A percentile compares a stretch with the other conserved stretches of the same genome.
These are phyloP conservation scores for Ornithoptera priamus DNA, from an alignment of 2,888 invertebrate species.

Conservation along the genomic window DNA sequence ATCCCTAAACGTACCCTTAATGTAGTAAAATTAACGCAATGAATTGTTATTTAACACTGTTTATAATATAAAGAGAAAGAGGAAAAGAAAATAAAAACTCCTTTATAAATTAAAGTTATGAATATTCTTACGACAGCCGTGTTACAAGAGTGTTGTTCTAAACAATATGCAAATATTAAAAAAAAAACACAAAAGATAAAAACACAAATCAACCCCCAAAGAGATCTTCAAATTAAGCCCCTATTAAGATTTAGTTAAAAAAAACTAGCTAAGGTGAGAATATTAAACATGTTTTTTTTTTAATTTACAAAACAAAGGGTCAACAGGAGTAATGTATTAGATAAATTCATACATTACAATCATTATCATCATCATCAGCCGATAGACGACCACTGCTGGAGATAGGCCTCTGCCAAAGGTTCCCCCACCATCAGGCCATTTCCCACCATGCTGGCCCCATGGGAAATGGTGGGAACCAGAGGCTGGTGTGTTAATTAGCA, in stretches of 20 bases:
- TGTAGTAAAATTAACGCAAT: neutral
- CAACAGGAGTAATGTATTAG: slow-evolving; percentile 45
- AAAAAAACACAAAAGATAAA: slow-evolving; percentile 49
- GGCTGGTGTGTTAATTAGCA: too few relatives aligned
- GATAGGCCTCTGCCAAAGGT: too few relatives aligned
- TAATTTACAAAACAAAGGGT: slow-evolving; percentile 47
- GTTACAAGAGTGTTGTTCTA: slow-evolving; percentile 75
- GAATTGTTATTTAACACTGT: neutral
- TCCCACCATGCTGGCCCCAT: too few relatives aligned
- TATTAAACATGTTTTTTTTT: slow-evolving; percentile 60
- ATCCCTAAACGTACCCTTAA: neutral
- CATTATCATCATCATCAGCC: too few relatives aligned
- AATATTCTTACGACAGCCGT: slow-evolving; percentile 77
- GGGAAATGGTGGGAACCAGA: too few relatives aligned
- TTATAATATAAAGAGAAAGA: neutral
- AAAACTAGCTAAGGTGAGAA: slow-evolving; percentile 72
- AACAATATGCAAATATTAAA: slow-evolving; percentile 60
- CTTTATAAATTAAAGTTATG: slow-evolving; percentile 64
- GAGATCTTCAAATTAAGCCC: slow-evolving; percentile 78
- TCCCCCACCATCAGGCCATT: too few relatives aligned
- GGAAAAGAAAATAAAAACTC: neutral
- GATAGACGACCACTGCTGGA: too few relatives aligned
- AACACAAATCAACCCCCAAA: slow-evolving; percentile 74
- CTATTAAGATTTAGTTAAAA: slow-evolving; percentile 69
- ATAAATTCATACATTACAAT: neutral